Evolutionary conservation across 2,797 vertebrate genomes (phyloP).

Genomic region (Lagorchestes hirsutus): DNA sequence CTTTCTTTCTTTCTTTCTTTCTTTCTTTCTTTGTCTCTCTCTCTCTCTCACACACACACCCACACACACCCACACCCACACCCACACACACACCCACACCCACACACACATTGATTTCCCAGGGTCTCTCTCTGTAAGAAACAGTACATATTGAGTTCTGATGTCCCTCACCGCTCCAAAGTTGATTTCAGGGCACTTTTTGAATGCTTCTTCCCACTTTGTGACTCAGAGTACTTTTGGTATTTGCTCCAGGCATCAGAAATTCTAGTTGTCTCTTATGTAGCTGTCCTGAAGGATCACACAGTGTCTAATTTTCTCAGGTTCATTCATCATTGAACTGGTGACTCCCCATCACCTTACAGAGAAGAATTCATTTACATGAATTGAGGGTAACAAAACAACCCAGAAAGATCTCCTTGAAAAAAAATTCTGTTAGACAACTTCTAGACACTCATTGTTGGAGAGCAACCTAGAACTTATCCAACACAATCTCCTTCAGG

Average conservation of each 20-base stretch:
- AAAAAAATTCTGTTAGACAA: background rate
- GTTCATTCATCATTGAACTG: background rate
- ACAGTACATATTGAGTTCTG: background rate
- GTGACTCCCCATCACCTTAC: background rate
- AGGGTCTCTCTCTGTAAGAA: background rate
- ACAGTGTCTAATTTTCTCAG: background rate
- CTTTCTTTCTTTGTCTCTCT: too few relatives aligned
- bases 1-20: too few relatives aligned
- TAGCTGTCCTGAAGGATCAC: background rate
- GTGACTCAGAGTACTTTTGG: background rate
- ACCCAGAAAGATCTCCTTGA: background rate
- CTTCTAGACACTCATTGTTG: background rate
- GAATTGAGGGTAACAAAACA: background rate
- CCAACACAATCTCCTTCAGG: background rate
- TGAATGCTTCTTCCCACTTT: background rate
- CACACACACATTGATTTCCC: background rate
- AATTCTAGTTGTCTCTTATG: background rate
- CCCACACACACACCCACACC: too few relatives aligned
- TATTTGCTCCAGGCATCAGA: background rate
- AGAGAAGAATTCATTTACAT: background rate
- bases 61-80: too few relatives aligned
- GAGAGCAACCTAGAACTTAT: background rate
- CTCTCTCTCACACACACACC: too few relatives aligned
- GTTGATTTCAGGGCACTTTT: background rate
- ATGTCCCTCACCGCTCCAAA: background rate